Conservation (phyloP, 2,797 vertebrate genomes). For the Vultur gryphus region DNA sequence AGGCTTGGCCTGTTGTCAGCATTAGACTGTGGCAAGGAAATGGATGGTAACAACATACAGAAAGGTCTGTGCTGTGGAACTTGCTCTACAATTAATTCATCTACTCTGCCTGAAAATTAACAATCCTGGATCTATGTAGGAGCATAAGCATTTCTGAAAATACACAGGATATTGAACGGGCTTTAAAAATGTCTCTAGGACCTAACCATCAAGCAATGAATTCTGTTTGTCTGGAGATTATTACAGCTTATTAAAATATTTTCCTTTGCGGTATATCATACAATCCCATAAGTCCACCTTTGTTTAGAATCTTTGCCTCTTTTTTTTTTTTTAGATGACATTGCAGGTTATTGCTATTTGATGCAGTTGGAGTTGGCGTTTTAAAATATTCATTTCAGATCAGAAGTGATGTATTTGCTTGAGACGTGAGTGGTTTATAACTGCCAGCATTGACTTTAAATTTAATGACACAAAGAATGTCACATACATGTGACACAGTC, state of each 20-base stretch:
- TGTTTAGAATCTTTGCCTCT: constrained; percentile 9
- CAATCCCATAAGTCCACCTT: neutral
- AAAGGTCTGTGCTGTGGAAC: neutral
- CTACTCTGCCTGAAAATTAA: constrained; percentile 9
- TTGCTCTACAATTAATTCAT: constrained; percentile 8
- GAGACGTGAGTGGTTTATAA: constrained; percentile 66
- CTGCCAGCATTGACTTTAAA: constrained; percentile 67
- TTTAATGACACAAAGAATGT: constrained; percentile 72
- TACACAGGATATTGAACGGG: neutral
- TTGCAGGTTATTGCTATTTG: constrained; percentile 51
- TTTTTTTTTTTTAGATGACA: constrained; percentile 36
- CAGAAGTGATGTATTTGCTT: constrained; percentile 67
- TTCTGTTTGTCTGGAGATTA: neutral
- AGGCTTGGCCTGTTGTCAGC: constrained; percentile 49
- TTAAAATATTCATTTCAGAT: constrained; percentile 69
- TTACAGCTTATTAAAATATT: neutral
- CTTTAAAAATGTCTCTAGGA: neutral
- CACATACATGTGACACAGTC: constrained; percentile 69
- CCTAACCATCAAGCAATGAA: neutral
- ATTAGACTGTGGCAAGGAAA: constrained; percentile 7
- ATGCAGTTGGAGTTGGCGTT: constrained; percentile 52
- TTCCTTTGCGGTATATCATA: neutral
- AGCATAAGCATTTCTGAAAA: neutral
- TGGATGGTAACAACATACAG: neutral
- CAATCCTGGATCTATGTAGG: neutral